Percentiles rank a stretch among this genome's conserved stretches.
Conservation (phyloP, 2,888 invertebrate species). For the Lamproptera curius region DNA sequence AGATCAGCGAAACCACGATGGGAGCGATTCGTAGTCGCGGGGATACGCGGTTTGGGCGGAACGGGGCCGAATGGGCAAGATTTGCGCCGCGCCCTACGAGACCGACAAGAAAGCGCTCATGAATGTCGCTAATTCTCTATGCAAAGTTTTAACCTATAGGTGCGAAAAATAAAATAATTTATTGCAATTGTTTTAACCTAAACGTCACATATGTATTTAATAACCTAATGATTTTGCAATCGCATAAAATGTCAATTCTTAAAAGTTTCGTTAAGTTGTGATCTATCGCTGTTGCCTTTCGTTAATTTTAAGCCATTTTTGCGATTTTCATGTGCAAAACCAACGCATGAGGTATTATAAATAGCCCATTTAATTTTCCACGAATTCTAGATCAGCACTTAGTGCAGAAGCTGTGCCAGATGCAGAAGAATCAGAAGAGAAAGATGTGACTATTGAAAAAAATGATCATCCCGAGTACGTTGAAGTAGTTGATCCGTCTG, state of each 20-base stretch:
- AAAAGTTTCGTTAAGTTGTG: too few relatives aligned
- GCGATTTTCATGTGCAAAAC: too few relatives aligned
- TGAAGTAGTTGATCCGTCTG: constrained; percentile 88
- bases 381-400: constrained; percentile 80
- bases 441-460: constrained; percentile 60
- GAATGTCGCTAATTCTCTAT: constrained; percentile 87
- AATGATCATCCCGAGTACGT: constrained; percentile 80
- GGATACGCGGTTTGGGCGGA: constrained; percentile 93
- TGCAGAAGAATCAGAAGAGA: constrained; percentile 76
- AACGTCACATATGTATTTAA: too few relatives aligned
- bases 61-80: constrained; percentile 87
- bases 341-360: too few relatives aligned
- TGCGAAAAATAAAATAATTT: too few relatives aligned
- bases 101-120: constrained; percentile 78
- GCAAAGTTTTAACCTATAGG: constrained; percentile 87
- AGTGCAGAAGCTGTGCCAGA: constrained; percentile 83
- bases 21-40: constrained; percentile 83
- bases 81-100: constrained; percentile 89
- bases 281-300: too few relatives aligned
- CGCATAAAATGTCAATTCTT: too few relatives aligned
- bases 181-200: too few relatives aligned
- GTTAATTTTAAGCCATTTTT: too few relatives aligned
- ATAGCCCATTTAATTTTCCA: constrained; percentile 16
- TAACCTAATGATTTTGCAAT: too few relatives aligned
- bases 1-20: constrained; percentile 83